A percentile compares a stretch with the other conserved stretches of the same genome.
Evolutionary conservation across 2,797 vertebrate genomes (phyloP).

Genomic region (Cheirogaleus major): DNA sequence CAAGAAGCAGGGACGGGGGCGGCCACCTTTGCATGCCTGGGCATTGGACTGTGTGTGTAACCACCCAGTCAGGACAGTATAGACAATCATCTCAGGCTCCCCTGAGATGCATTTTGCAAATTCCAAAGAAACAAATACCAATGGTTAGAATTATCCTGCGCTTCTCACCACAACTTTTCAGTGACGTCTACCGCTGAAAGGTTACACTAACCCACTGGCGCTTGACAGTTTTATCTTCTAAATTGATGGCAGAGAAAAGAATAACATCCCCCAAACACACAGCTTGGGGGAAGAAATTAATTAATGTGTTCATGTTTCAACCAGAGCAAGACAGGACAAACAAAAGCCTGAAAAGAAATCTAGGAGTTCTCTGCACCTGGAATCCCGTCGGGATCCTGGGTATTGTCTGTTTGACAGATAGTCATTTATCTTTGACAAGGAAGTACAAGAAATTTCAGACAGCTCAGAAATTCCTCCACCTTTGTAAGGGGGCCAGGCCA

Average conservation of each 20-base stretch:
- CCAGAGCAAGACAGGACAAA: conserved; percentile 59
- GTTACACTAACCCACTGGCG: background rate
- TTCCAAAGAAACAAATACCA: background rate
- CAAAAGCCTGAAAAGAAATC: conserved; percentile 54
- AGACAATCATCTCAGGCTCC: background rate
- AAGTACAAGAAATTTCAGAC: conserved; percentile 19
- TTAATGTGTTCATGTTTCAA: conserved; percentile 62
- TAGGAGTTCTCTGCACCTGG: conserved; percentile 58
- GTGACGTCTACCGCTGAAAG: background rate
- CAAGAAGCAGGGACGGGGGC: fast-evolving
- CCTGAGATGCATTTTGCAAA: background rate
- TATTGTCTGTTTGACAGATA: conserved; percentile 8
- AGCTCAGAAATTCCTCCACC: background rate
- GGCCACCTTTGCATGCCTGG: background rate
- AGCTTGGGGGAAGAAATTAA: conserved; percentile 71
- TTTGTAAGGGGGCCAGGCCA: background rate
- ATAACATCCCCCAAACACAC: conserved; percentile 60
- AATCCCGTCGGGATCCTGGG: background rate
- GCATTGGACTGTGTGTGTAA: fast-evolving
- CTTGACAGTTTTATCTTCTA: conserved; percentile 63
- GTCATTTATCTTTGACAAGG: conserved; percentile 54
- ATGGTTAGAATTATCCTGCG: background rate
- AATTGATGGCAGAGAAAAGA: background rate
- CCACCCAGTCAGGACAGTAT: background rate
- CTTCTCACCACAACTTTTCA: background rate